These are phyloP conservation scores for Amphibalanus amphitrite DNA, from an alignment of 1,140 invertebrate species.

Conservation along the genomic window DNA sequence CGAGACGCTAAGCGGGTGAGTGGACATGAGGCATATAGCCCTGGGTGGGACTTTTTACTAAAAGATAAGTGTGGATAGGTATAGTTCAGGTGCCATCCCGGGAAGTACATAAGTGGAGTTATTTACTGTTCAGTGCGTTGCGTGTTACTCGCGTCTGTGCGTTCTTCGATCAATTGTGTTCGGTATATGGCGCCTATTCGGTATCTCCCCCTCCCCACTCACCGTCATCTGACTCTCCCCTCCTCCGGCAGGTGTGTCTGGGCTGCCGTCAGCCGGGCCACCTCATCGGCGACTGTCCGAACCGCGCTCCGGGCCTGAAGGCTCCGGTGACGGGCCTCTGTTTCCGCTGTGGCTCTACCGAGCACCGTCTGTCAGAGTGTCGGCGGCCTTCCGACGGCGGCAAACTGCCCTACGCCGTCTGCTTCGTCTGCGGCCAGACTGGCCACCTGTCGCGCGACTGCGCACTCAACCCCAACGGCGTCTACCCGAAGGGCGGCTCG, in stretches of 20 bases:
- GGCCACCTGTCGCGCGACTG: conserved; percentile 70
- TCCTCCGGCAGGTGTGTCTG: neutral
- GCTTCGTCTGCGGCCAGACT: conserved; percentile 61
- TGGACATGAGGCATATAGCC: neutral
- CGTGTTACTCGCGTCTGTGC: no score
- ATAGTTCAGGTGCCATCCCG: no score
- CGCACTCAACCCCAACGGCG: conserved; percentile 61
- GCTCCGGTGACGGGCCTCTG: conserved; percentile 30
- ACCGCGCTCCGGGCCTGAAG: neutral
- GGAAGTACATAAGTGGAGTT: no score
- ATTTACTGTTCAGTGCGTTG: no score
- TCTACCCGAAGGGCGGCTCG: conserved; percentile 69
- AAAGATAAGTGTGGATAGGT: no score
- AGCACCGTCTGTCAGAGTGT: conserved; percentile 59
- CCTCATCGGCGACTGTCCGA: neutral
- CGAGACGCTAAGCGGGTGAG: neutral
- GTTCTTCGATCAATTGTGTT: no score
- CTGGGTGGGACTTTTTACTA: no score
- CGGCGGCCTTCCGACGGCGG: conserved; percentile 25
- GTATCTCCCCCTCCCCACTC: no score
- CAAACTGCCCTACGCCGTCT: conserved; percentile 59
- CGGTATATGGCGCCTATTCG: no score
- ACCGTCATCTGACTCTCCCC: no score
- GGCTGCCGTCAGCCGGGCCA: neutral
- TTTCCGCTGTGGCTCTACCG: conserved; percentile 67